phyloP scores from a whole-genome alignment of 2,797 vertebrate species.

The Heteromormyrus szaboi region DNA sequence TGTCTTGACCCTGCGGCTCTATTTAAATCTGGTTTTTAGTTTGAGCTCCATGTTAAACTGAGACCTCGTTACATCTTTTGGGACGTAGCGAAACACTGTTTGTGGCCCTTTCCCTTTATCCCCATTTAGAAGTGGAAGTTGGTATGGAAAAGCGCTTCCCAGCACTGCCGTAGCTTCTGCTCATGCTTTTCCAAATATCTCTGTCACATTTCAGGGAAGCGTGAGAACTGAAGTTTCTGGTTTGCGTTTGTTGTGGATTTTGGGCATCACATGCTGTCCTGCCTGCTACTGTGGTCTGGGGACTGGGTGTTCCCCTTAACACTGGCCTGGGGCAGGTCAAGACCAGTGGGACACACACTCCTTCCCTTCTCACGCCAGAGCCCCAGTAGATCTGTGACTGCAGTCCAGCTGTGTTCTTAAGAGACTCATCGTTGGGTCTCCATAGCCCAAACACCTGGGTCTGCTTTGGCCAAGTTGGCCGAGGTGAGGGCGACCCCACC shows the following conservation, averaged over 20 bases:
- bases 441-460: neutral
- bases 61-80: neutral
- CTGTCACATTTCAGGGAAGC: neutral
- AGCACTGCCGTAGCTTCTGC: neutral
- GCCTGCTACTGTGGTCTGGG: constrained; percentile 3
- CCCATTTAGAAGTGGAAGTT: neutral
- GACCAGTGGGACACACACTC: neutral
- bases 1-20: neutral
- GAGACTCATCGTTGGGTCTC: neutral
- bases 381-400: neutral
- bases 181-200: neutral
- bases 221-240: neutral
- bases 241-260: neutral
- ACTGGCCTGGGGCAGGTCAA: constrained; percentile 10
- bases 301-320: neutral
- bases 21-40: neutral
- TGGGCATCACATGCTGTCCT: constrained; percentile 1
- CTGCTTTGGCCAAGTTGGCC: neutral
- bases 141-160: neutral
- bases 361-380: constrained; percentile 7
- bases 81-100: neutral
- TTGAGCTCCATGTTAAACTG: neutral
- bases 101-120: neutral
- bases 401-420: neutral
- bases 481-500: neutral